These are phyloP conservation scores for Plebejus argus DNA, from an alignment of 2,888 invertebrate species.

Conservation along the genomic window DNA sequence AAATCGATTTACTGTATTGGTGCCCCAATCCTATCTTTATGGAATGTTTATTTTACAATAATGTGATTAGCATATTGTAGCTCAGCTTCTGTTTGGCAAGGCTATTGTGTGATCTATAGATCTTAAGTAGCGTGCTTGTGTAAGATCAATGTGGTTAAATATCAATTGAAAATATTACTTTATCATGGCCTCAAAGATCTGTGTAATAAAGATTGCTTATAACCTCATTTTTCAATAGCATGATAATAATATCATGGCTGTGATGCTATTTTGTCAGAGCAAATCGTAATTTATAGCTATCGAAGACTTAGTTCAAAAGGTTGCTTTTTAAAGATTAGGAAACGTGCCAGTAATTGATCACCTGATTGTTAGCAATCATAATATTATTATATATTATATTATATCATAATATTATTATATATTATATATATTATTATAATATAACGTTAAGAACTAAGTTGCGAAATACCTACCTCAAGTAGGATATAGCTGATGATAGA, in stretches of 20 bases:
- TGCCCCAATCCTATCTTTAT: neutral
- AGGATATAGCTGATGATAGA: too few relatives aligned
- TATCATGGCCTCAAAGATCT: constrained; percentile 17
- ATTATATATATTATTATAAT: too few relatives aligned
- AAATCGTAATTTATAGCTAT: neutral
- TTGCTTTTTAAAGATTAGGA: neutral
- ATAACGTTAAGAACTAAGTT: too few relatives aligned
- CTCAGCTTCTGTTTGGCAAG: constrained; percentile 64
- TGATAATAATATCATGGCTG: constrained; percentile 1
- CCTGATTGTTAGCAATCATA: neutral
- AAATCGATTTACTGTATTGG: neutral
- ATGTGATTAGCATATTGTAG: constrained; percentile 74
- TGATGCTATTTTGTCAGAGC: neutral
- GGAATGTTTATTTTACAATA: constrained; percentile 51
- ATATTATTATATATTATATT: too few relatives aligned
- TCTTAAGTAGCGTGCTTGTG: constrained; percentile 18
- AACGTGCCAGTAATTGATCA: neutral
- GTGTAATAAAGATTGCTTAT: neutral
- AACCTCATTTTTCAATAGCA: neutral
- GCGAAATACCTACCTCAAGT: too few relatives aligned
- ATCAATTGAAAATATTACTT: constrained; percentile 26
- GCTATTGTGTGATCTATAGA: constrained; percentile 17
- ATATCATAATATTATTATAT: too few relatives aligned
- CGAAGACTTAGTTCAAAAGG: neutral
- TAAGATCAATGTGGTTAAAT: constrained; percentile 16